Evolutionary conservation across 2,113 vertebrate species (phyloP).

Genomic region (Sarotherodon lohbergeri): DNA sequence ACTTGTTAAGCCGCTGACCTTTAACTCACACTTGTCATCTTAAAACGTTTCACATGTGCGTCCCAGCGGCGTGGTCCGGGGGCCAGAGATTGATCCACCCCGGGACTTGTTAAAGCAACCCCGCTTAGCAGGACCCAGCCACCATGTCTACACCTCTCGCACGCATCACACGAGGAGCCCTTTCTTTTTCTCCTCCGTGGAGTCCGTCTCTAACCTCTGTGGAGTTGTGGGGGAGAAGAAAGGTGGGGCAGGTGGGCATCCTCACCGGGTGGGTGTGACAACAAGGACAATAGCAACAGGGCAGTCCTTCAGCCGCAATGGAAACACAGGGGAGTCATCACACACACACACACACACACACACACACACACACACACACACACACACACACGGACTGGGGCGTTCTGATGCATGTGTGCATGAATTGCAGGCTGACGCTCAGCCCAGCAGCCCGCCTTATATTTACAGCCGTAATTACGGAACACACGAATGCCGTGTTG

Average conservation of each 20-base stretch:
- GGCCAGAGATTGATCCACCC: slow-evolving; percentile 9
- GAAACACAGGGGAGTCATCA: slow-evolving; percentile 36
- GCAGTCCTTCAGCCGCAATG: slow-evolving; percentile 49
- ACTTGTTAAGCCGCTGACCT: slow-evolving; percentile 69
- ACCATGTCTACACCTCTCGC: not conserved
- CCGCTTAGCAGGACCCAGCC: not conserved
- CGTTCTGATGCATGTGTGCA: slow-evolving; percentile 23
- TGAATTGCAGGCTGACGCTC: slow-evolving; percentile 1
- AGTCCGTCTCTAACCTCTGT: not conserved
- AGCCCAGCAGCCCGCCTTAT: not conserved
- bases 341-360: not conserved
- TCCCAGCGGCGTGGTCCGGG: slow-evolving; percentile 14
- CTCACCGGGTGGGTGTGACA: slow-evolving; percentile 60
- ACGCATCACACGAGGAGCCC: not conserved
- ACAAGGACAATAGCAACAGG: slow-evolving; percentile 68
- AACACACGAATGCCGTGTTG: not conserved
- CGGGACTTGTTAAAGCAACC: not conserved
- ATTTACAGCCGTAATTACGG: slow-evolving; percentile 20
- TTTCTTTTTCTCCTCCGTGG: not conserved
- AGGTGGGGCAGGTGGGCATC: slow-evolving; percentile 41
- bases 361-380: not conserved
- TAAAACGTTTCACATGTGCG: slow-evolving; percentile 50
- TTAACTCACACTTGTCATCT: slow-evolving; percentile 64
- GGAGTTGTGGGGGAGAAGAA: not conserved
- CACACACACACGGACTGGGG: not conserved